Evolutionary conservation across 2,888 invertebrate genomes (phyloP), one percentile per base, ranked within the genome.

Genomic region (Pollenia labialis): DNA sequence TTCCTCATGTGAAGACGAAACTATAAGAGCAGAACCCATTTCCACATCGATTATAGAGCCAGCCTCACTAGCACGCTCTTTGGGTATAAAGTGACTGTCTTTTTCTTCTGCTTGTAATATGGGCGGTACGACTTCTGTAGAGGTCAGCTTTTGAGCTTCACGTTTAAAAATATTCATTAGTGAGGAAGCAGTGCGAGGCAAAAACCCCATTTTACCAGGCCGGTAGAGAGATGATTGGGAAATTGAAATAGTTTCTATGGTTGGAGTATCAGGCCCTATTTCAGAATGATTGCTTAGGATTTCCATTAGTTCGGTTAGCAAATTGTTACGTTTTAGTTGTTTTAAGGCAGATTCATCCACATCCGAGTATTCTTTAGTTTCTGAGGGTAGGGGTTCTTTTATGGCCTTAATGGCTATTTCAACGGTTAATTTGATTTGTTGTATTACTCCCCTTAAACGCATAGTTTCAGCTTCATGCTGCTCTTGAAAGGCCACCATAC

Each of bases 151-250:
- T 74, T 89, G 88, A 0, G 91, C 91, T 76, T 91, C 91, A 0
- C 89, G 89, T 80, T 91, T 89, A 50, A 91, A 91, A 4, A 92
- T 89, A n/a, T 92, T 91, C 76, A 91, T 79, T 6, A 91, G 80
- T 0, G 89, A 89, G 18, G 92, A 90, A 0, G 92, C 90, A 1
- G 85, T 58, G 9, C 88, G 87, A 0, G 95, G 96, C 86, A 96
- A 93, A 88, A 96, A 95, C 10, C 96, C 96, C 83, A 96, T 94
- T 91, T 95, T 95, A 12, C 96, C 96, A 88, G 95, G 94, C 69
- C 94, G 93, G 89, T 96, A 96, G 32, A 95, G 8, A 54, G 94
- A 94, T 0, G 91, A 89, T 2, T 89, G 89, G 0, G 90, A 90
- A 12, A 91, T 90, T 2, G 91, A 90, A 42, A 93, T 90, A 1